A percentile compares a stretch with the other conserved stretches of the same genome.
Conservation (phyloP, 1,140 invertebrate species). For the Diprion similis region DNA sequence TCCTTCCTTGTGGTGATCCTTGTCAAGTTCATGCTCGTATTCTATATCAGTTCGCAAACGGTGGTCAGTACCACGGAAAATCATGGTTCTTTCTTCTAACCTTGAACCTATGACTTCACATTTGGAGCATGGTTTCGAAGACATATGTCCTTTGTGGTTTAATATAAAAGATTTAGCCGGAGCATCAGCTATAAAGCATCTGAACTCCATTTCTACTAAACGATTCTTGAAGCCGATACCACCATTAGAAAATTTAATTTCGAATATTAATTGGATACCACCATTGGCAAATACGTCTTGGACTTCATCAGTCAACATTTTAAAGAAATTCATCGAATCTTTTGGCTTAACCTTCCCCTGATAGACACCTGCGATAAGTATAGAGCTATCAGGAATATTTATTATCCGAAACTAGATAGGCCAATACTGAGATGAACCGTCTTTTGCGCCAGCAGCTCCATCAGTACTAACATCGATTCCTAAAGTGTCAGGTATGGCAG, state of each 20-base stretch:
- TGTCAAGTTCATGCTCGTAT: conserved; percentile 21
- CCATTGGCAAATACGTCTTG: background rate
- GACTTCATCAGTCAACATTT: conserved; percentile 13
- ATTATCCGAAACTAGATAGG: conserved; percentile 13
- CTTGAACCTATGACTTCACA: conserved; percentile 25
- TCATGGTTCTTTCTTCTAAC: background rate
- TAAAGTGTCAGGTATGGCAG: background rate
- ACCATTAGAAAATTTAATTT: no score
- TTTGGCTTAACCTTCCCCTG: conserved; percentile 9
- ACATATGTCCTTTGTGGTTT: conserved; percentile 24
- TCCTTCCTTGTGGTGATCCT: conserved; percentile 29
- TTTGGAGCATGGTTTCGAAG: conserved; percentile 28
- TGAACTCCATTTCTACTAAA: background rate
- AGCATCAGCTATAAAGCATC: conserved; percentile 30
- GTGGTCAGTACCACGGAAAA: conserved; percentile 14
- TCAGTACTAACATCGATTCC: conserved; percentile 14
- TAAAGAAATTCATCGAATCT: conserved; percentile 11
- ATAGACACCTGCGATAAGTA: no score
- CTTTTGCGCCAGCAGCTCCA: conserved; percentile 10
- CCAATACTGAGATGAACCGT: conserved; percentile 9
- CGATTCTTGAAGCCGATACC: background rate
- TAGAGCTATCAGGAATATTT: no score
- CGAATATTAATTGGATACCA: no score
- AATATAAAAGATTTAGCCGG: conserved; percentile 26
- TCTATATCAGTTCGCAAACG: conserved; percentile 26